These are phyloP conservation scores for Tenthredo amoena DNA, from an alignment of 2,888 invertebrate genomes.

Conservation along the genomic window DNA sequence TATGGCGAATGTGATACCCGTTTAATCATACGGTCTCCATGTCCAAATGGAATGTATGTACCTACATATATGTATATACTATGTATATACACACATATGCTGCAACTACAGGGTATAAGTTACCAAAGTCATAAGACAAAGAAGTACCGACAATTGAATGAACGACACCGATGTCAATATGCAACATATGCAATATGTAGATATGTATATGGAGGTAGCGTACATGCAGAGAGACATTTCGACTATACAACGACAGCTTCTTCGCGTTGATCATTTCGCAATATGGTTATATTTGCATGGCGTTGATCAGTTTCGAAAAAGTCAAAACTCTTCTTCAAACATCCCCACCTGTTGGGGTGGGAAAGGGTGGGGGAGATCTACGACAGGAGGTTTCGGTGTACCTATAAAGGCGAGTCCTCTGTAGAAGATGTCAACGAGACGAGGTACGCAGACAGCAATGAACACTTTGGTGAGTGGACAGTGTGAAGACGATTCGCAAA, in stretches of 20 bases:
- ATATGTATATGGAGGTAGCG: not conserved
- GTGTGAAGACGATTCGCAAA: not conserved
- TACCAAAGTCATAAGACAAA: not conserved
- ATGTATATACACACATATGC: not conserved
- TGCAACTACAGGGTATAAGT: not conserved
- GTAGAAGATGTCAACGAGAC: conserved; percentile 60
- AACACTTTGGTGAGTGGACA: conserved; percentile 64
- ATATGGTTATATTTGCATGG: conserved; percentile 25
- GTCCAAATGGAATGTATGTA: not conserved
- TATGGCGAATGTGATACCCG: not conserved
- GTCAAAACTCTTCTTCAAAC: conserved; percentile 37
- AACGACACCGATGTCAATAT: conserved; percentile 12
- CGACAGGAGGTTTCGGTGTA: conserved; percentile 62
- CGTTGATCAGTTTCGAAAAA: conserved; percentile 30
- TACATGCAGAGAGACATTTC: not conserved
- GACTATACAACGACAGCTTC: not conserved
- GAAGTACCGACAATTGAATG: not conserved
- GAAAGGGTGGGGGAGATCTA: conserved; percentile 33
- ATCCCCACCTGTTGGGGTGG: conserved; percentile 45
- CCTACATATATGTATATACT: not conserved
- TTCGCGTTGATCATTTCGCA: conserved; percentile 22
- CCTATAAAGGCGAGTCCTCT: conserved; percentile 65
- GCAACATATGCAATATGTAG: not conserved
- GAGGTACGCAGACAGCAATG: conserved; percentile 62
- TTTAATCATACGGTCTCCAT: not conserved